Percentiles rank a stretch among this genome's conserved stretches.
Conservation (phyloP, 2,888 invertebrate genomes). For the Melanchra persicariae region DNA sequence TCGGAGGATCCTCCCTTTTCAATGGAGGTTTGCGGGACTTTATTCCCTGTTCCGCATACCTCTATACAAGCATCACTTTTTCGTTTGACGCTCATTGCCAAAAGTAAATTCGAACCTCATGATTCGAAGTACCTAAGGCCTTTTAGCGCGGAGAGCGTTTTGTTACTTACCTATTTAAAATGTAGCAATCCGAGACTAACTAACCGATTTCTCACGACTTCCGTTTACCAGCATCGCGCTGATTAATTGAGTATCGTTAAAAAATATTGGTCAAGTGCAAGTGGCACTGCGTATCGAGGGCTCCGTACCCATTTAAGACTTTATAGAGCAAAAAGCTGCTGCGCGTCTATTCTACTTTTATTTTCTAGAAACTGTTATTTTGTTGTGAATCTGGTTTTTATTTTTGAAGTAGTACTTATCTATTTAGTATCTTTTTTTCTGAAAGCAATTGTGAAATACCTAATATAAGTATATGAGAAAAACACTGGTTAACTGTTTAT, state of each 20-base stretch:
- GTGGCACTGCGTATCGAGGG: constrained; percentile 39
- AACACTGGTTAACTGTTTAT: neutral
- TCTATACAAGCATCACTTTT: no score
- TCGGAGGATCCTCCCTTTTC: no score
- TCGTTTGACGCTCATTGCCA: no score
- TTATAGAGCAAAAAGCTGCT: constrained; percentile 24
- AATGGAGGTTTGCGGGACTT: no score
- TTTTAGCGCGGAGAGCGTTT: no score
- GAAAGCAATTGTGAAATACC: neutral
- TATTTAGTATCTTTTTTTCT: neutral
- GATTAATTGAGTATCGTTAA: constrained; percentile 50
- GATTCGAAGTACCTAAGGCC: no score
- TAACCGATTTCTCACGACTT: constrained; percentile 15
- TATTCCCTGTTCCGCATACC: no score
- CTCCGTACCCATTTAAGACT: constrained; percentile 44
- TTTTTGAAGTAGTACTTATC: neutral
- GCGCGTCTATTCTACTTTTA: constrained; percentile 15
- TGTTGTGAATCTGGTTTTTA: neutral
- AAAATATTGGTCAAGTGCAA: constrained; percentile 58
- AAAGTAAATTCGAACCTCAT: no score
- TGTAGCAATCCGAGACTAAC: constrained; percentile 15
- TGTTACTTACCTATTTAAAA: neutral
- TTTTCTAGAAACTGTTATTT: constrained; percentile 25
- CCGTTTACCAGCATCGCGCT: constrained; percentile 23
- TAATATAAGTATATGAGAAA: neutral